Evolutionary conservation across 2,797 vertebrate genomes (phyloP).

Genomic region (Aulostomus chinensis): DNA sequence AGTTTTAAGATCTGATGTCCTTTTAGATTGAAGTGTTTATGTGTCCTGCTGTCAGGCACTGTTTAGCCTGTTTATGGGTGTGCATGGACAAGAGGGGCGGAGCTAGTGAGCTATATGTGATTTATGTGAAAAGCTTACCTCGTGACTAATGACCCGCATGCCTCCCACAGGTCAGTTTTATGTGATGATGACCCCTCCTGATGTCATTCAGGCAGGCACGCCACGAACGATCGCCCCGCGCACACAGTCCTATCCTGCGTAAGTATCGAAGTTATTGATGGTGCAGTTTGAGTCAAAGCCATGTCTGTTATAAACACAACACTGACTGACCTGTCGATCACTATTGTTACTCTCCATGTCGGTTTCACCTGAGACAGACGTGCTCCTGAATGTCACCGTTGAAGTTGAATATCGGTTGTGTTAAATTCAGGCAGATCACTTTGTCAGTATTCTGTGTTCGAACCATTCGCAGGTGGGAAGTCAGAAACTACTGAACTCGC

Average conservation of each 20-base stretch:
- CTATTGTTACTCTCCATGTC: background rate
- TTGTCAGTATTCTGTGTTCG: constrained; percentile 6
- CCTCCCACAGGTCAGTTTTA: constrained; percentile 86
- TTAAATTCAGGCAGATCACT: constrained; percentile 1
- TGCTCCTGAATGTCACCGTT: background rate
- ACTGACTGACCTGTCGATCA: no score
- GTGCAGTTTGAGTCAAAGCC: no score
- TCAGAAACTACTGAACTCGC: background rate
- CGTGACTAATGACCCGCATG: constrained; percentile 3
- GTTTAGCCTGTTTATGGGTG: no score
- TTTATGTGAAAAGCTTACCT: no score
- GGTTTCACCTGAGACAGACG: background rate
- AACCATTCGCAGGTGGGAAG: background rate
- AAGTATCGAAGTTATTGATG: constrained; percentile 58
- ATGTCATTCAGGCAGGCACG: constrained; percentile 86
- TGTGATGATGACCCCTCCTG: constrained; percentile 92
- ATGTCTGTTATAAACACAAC: no score
- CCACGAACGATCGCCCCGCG: constrained; percentile 85
- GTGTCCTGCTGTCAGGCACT: no score
- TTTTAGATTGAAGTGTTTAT: no score
- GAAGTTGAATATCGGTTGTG: background rate
- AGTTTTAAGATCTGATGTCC: no score
- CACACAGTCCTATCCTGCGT: constrained; percentile 87
- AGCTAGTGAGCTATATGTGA: no score
- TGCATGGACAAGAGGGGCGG: no score